Evolutionary conservation across 2,797 vertebrate species (phyloP).

Genomic region (Muscicapa comitata): DNA sequence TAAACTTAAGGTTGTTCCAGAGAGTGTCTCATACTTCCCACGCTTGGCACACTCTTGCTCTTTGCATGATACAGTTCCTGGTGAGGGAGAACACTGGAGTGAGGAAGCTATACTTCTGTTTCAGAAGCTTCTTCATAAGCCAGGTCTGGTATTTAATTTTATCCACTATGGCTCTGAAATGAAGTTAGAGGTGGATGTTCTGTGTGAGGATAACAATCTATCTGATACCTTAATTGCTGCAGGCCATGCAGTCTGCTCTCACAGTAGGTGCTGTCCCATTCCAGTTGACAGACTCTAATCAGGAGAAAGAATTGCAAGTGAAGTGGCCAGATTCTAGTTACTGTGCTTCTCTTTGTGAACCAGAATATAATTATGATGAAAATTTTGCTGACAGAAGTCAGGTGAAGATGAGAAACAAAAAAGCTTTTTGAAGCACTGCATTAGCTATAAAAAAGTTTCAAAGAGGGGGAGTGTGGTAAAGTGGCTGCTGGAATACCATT

Average conservation of each 20-base stretch:
- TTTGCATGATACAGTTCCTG: slow-evolving; percentile 77
- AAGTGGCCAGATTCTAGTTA: background rate
- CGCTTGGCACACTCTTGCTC: slow-evolving; percentile 78
- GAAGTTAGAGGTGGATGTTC: slow-evolving; percentile 80
- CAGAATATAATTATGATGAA: background rate
- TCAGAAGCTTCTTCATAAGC: slow-evolving; percentile 75
- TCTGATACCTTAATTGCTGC: slow-evolving; percentile 66
- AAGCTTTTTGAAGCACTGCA: background rate
- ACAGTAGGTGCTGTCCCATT: background rate
- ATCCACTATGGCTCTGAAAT: slow-evolving; percentile 69
- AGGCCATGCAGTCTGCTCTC: slow-evolving; percentile 50
- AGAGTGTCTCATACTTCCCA: slow-evolving; percentile 73
- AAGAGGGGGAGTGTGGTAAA: background rate
- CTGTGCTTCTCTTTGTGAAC: background rate
- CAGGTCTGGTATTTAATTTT: slow-evolving; percentile 77
- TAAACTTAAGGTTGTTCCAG: slow-evolving; percentile 78
- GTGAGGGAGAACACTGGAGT: slow-evolving; percentile 74
- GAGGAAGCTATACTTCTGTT: slow-evolving; percentile 78
- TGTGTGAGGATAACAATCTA: slow-evolving; percentile 67
- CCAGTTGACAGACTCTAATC: background rate
- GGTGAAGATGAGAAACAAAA: background rate
- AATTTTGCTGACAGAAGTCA: background rate
- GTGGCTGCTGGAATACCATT: background rate
- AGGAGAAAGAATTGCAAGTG: background rate
- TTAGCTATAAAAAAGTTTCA: background rate